A percentile compares a stretch with the other conserved stretches of the same genome.
Conservation (phyloP, 2,888 invertebrate genomes). For the Cantharis rustica region DNA sequence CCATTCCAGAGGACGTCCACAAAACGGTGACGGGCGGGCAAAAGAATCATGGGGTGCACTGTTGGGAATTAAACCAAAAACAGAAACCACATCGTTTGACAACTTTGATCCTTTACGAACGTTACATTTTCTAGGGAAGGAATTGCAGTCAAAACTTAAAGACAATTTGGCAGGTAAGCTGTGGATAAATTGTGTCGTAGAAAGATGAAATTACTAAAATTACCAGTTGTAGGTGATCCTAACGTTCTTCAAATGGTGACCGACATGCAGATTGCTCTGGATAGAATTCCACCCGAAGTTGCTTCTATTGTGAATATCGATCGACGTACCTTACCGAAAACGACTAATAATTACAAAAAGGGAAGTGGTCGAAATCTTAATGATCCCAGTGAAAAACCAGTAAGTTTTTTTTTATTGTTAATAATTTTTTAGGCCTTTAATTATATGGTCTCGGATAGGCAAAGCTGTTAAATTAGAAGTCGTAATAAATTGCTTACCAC, state of each 20-base stretch:
- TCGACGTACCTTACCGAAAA: not conserved
- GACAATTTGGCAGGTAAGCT: conserved; percentile 43
- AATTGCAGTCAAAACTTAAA: conserved; percentile 48
- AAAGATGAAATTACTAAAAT: not conserved
- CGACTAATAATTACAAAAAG: not conserved
- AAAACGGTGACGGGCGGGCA: conserved; percentile 34
- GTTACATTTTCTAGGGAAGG: conserved; percentile 53
- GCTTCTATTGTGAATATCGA: conserved; percentile 41
- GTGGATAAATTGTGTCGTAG: not conserved
- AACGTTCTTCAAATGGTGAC: conserved; percentile 48
- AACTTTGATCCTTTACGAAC: conserved; percentile 53
- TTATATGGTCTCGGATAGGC: no score
- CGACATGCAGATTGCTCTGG: conserved; percentile 52
- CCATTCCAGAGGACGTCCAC: conserved; percentile 38
- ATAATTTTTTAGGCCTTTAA: no score
- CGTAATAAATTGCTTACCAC: no score
- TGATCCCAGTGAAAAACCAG: not conserved
- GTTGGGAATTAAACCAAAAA: conserved; percentile 39
- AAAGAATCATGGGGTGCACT: conserved; percentile 43
- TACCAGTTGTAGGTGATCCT: conserved; percentile 42
- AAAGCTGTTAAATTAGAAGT: no score
- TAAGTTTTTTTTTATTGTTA: not conserved
- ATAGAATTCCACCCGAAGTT: conserved; percentile 52
- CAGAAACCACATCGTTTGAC: conserved; percentile 46
- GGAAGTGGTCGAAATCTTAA: not conserved